Conservation (phyloP, 2,888 invertebrate genomes). For the Rhorus exstirpatorius region DNA sequence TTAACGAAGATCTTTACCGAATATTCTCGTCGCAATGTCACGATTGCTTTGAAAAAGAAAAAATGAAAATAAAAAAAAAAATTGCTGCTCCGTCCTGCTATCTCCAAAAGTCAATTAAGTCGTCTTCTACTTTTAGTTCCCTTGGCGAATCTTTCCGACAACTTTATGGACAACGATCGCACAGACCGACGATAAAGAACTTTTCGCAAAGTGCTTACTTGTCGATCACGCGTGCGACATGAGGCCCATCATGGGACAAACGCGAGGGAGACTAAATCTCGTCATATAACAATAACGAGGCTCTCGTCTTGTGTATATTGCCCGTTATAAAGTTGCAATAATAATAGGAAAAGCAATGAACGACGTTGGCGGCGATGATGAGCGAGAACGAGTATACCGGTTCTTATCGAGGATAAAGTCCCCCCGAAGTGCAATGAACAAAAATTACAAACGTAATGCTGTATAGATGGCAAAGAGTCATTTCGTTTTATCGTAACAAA, state of each 20-base stretch:
- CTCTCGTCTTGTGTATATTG: slow-evolving; percentile 1
- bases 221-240: slow-evolving; percentile 39
- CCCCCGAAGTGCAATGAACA: slow-evolving; percentile 10
- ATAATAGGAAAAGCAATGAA: slow-evolving; percentile 1
- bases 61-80: too few species aligned
- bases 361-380: not conserved
- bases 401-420: not conserved
- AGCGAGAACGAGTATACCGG: not conserved
- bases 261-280: slow-evolving; percentile 3
- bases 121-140: slow-evolving; percentile 1
- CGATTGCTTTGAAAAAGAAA: too few species aligned
- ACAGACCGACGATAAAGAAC: slow-evolving; percentile 45
- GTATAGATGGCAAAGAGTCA: too few species aligned
- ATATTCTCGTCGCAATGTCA: not conserved
- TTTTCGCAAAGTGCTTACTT: slow-evolving; percentile 40
- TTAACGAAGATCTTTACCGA: not conserved
- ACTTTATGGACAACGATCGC: slow-evolving; percentile 46
- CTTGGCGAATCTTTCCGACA: slow-evolving; percentile 14
- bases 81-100: not conserved
- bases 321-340: not conserved
- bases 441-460: not conserved
- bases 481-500: too few species aligned
- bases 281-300: slow-evolving; percentile 29
- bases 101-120: slow-evolving; percentile 31
- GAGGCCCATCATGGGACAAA: slow-evolving; percentile 27